Base-by-base conservation (phyloP, 2,888 invertebrate genomes). In the Drosophila phalerata region DNA sequence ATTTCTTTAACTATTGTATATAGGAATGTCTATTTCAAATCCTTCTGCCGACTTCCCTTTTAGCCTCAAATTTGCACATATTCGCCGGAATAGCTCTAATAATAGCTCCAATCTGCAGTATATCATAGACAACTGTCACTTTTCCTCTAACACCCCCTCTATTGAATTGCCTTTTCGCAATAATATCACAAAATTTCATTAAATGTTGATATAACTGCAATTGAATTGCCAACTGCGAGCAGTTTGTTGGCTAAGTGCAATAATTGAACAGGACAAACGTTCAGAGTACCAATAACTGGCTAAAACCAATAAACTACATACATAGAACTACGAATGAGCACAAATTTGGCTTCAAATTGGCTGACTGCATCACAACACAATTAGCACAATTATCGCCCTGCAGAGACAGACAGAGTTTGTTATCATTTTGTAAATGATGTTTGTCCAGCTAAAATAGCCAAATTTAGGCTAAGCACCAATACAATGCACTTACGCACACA, bases 391-490 rank as follows among this genome's bases (percentile, higher is more conserved):
- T 73, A 77, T 72, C 68, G 68, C 61, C 40, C 58, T 34, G 51
- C 62, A 37, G 37, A 48, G 43, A 48, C 15, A 40, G 22, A 51
- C 11, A n/a, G 55, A 47, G 63, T 64, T 69, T 82, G 78, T 85
- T 82, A 71, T 71, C 64, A 74, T 77, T 81, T 75, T 69, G 71
- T 64, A 69, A 71, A 68, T 71, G 57, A 55, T 74, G 77, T 83
- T 80, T 83, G 72, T 60, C 32, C 40, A 63, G 67, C 79, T 73
- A 69, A 81, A 83, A 73, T 78, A 56, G 60, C 81, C 71, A 73
- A 79, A 79, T 72, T 61, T 62, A 64, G 63, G 65, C 68, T 58
- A 68, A 53, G 65, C 63, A 61, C n/a, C 17, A 52, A 30, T 32
- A 52, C 67, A 67, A 72, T 65, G 51, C 55, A 74, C 51, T 75